Evolutionary conservation across 1,140 invertebrate species (phyloP), one percentile per base, ranked within the genome.

Genomic region (Nephila pilipes): DNA sequence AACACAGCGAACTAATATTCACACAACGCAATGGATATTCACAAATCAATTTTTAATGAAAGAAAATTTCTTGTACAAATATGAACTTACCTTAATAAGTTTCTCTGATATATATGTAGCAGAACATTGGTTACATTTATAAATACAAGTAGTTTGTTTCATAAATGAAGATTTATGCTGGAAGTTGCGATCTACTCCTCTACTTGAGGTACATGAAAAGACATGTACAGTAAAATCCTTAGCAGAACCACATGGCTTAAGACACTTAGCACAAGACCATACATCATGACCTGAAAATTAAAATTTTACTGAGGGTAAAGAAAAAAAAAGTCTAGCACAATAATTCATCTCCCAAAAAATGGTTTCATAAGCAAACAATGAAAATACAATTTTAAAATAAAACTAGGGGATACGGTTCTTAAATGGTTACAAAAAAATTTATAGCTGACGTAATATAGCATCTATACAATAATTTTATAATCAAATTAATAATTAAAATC

Each of bases 211-310:
- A 92, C 94, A 94, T 22, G 83, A 83, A 57, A 94, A 94, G 2
- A 94, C 94, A 60, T 94, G 94, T 22, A 65, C 87, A n/a, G 94
- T 89, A n/a, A 94, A 92, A 60, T 94, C 94, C 89, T 94, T 94
- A 18, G 93, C 81, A 12, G 93, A 91, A 20, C 92, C 92, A 85
- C 90, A 93, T 3, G 87, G 92, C 54, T 94, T 92, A 20, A 94
- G 69, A 79, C 94, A 94, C 46, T 90, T 90, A 1, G 90, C 90
- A 88, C 94, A 94, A 18, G 94, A 94, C 91, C 88, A 94, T n/a
- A 94, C 69, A 25, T 93, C 85, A 25, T 92, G 93, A 55, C 94
- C 92, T 93, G 29, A 57, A 80, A 18, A 46, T 46, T 46, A 46
- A 10, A 46, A 46, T 38, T 12, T 57, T 57, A 12, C 16, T 57